Base-by-base conservation (phyloP, 2,888 invertebrate genomes). In the Sympetrum striolatum region DNA sequence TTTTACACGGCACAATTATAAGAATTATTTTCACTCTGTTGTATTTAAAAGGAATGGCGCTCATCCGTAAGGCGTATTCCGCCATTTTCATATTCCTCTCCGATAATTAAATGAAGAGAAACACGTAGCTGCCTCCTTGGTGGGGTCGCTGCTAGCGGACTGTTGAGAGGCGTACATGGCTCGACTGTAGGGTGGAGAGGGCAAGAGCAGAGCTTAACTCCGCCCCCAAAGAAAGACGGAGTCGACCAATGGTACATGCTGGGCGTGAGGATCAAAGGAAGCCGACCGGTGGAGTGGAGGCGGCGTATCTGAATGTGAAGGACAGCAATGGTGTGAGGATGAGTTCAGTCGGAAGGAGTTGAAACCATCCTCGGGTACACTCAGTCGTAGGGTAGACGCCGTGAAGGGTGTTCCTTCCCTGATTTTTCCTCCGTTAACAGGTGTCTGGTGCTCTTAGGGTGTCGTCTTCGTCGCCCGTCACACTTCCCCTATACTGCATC, bases 181-280 rank as follows among this genome's bases (percentile, higher is more conserved):
- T 44, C 44, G 44, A 10, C 44, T 12, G 22, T 22, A 35, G 37
- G 60, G 39, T 35, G 22, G 86, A n/a, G 22, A 0, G 6, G 60
- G 37, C 22, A 22, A 64, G 82, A 53, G 58, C 31, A 3, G 18
- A 18, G 22, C n/a, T 48, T 22, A 60, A 60, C 86, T 37, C 86
- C 86, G 86, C 86, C 86, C 86, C 58, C 58, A 15, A 64, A 60
- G 86, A 37, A 64, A 86, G 82, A 31, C 82, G 8, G 25, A 15
- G 60, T 31, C 60, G n/a, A 86, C 86, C 86, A 86, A 86, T 86
- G 60, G 60, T 60, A n/a, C 31, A 15, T 48, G 31, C 12, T 37
- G 86, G 53, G 6, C 86, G 37, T 10, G 8, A n/a, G 60, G 86
- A 86, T 86, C 86, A 86, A 86, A 86, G 37, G 37, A 39, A 22